Base-by-base conservation (phyloP, 53 echinoderm and acorn worm species). In the Zoroaster sp. region DNA sequence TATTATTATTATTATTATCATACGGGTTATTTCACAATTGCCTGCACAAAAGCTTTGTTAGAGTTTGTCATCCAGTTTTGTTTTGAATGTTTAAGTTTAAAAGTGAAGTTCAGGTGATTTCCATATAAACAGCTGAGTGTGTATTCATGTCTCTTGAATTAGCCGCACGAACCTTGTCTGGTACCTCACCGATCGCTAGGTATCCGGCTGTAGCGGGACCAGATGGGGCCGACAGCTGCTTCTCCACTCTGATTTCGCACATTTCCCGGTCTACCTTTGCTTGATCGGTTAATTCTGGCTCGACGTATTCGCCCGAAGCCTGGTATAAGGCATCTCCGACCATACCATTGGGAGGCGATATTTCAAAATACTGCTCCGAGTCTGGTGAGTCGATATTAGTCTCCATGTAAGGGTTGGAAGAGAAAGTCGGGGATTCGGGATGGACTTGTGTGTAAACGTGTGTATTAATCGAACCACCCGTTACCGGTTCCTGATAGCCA, bases 121-220 rank as follows among this genome's bases (percentile, higher is more conserved):
- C 85, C 85, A 85, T 70, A 11, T 85, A 85, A n/a, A 70, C 69
- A 4, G 46, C 85, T 15, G 71, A 35, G 5, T 85, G 43, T 30
- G 68, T 14, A 41, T 44, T 45, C 7, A 28, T 39, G 9, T 38
- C 40, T 74, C 9, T n/a, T 32, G 85, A 23, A 46, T 40, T 38
- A 12, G 35, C 35, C 4, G 37, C 13, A 5, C 70, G 70, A 45
- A 49, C 21, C 42, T 69, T 35, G 47, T 35, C 71, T 32, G 85
- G 85, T 10, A 85, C 85, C 71, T 85, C 85, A n/a, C 85, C 85
- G 36, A 85, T 85, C 31, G 85, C 85, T 1, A 85, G 85, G 71
- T 85, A 85, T 10, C 85, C 85, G 35, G 71, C 5, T 6, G 71
- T n/a, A 40, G 1, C 39, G 10, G 79, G 38, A 14, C 15, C 35